These are phyloP conservation scores for Rattus norvegicus DNA, from an alignment of 2,113 vertebrate genomes.

Conservation along the genomic window DNA sequence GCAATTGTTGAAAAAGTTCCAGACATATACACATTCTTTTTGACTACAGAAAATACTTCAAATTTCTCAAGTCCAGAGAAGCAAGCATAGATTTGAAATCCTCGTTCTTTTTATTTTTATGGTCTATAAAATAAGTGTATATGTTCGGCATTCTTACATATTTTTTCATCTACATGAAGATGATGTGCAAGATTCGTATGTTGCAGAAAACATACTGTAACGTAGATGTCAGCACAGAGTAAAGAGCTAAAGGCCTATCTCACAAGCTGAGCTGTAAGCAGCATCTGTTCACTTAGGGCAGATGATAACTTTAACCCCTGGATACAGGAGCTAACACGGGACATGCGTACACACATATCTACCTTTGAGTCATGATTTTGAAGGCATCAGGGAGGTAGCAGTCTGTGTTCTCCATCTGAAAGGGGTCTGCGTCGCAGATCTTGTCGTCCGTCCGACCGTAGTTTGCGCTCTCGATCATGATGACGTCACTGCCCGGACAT, in stretches of 20 bases:
- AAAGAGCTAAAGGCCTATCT: conserved; percentile 3
- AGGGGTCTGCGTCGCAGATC: conserved; percentile 99
- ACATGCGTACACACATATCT: conserved; percentile 62
- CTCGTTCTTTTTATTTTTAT: not conserved
- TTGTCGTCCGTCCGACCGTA: conserved; percentile 99
- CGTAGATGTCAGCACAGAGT: not conserved
- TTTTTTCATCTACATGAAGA: not conserved
- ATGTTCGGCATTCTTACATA: not conserved
- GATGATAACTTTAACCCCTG: not conserved
- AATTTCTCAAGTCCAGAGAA: not conserved
- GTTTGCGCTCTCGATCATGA: conserved; percentile 99
- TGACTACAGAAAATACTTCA: conserved; percentile 1
- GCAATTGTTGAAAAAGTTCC: not conserved
- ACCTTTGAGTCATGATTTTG: conserved; percentile 99
- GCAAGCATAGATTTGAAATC: not conserved
- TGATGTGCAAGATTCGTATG: not conserved
- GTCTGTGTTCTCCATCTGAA: conserved; percentile 99
- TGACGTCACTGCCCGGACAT: conserved; percentile 99
- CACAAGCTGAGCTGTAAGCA: not conserved
- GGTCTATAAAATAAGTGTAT: not conserved
- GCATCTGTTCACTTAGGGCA: not conserved
- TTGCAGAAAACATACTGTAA: not conserved
- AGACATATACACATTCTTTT: not conserved
- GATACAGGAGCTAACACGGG: not conserved
- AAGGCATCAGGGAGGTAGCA: conserved; percentile 99